Evolutionary conservation across 2,797 vertebrate genomes (phyloP).

Genomic region (Fundulus diaphanus): DNA sequence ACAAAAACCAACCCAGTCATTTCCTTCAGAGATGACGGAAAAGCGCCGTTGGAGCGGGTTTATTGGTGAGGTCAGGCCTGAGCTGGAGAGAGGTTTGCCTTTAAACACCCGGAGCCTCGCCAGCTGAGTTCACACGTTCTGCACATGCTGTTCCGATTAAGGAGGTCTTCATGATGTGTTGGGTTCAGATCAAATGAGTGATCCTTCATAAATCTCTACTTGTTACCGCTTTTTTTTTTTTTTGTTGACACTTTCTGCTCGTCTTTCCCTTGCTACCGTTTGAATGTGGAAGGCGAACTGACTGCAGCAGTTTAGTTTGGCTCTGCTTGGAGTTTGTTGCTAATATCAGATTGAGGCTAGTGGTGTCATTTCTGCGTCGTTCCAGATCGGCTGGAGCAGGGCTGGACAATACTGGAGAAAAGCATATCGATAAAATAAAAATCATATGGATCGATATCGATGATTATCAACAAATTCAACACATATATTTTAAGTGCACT

Average conservation of each 20-base stretch:
- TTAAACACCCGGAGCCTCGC: constrained; percentile 36
- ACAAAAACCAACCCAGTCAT: no score
- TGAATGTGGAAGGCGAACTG: constrained; percentile 75
- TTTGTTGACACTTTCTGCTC: constrained; percentile 78
- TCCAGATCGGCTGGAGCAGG: no score
- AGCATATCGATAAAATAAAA: no score
- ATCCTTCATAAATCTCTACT: constrained; percentile 69
- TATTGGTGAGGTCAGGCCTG: constrained; percentile 48
- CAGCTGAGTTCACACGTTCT: constrained; percentile 41
- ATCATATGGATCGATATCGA: no score
- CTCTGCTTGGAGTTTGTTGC: constrained; percentile 38
- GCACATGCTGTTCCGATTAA: constrained; percentile 69
- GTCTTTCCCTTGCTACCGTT: constrained; percentile 77
- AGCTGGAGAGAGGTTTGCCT: constrained; percentile 57
- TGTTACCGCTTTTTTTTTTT: no score
- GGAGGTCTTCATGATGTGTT: constrained; percentile 51
- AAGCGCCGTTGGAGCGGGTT: constrained; percentile 29
- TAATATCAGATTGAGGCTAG: constrained; percentile 23
- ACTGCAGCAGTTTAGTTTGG: constrained; percentile 42
- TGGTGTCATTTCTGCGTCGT: constrained; percentile 28
- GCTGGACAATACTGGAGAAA: constrained; percentile 32
- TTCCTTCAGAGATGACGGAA: constrained; percentile 16
- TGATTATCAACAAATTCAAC: no score
- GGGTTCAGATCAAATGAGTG: constrained; percentile 70
- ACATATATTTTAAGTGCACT: no score